Evolutionary conservation across 2,888 invertebrate species (phyloP).

Genomic region (Harpalus rubripes): DNA sequence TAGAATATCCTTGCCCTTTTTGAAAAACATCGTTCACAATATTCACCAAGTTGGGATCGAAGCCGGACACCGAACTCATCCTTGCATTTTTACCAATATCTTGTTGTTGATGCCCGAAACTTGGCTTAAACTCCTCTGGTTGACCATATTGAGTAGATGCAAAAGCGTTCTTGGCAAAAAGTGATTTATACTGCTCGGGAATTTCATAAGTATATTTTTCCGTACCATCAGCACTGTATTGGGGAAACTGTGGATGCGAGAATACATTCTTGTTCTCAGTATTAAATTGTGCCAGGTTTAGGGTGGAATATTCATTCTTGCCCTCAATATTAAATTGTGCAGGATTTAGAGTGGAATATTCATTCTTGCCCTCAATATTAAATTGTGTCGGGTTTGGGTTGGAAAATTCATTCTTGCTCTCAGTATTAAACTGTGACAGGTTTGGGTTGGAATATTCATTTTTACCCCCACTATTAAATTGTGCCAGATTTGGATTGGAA

Average conservation of each 20-base stretch:
- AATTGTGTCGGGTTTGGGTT: no score
- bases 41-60: slow-evolving; percentile 29
- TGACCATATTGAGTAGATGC: not conserved
- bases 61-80: slow-evolving; percentile 8
- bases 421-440: not conserved
- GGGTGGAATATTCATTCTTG: no score
- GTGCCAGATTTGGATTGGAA: not conserved
- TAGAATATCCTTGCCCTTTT: slow-evolving; percentile 18
- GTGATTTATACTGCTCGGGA: slow-evolving; percentile 52
- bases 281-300: no score
- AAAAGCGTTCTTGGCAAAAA: slow-evolving; percentile 8
- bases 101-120: not conserved
- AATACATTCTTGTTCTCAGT: not conserved
- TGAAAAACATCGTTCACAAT: slow-evolving; percentile 25
- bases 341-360: no score
- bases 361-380: no score
- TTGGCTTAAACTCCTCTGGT: not conserved
- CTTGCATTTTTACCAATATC: slow-evolving; percentile 19
- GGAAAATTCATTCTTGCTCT: no score
- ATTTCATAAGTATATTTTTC: slow-evolving; percentile 31
- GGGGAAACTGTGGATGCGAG: slow-evolving; percentile 27
- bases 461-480: no score
- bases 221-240: slow-evolving; percentile 26
- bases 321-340: no score
- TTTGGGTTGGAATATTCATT: no score